Evolutionary conservation across 2,113 vertebrate species (phyloP).

Genomic region (Erinaceus europaeus): DNA sequence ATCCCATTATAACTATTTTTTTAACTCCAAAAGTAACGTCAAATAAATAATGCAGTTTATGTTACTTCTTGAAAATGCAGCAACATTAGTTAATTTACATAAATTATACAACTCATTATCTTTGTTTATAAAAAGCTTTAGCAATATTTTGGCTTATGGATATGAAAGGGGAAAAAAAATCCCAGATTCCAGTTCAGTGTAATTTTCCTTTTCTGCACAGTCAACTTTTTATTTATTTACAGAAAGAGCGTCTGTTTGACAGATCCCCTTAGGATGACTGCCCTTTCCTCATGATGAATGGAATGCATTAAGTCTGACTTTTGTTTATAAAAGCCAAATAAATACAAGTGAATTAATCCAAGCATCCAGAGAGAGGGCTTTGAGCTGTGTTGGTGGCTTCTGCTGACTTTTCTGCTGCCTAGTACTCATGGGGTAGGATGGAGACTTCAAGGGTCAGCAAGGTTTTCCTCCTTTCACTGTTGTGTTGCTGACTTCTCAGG

Average conservation of each 20-base stretch:
- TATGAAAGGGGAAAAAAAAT: conserved; percentile 39
- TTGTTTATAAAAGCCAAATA: conserved; percentile 46
- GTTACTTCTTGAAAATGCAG: conserved; percentile 72
- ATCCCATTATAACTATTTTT: conserved; percentile 75
- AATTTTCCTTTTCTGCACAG: neutral
- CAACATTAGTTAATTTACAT: conserved; percentile 79
- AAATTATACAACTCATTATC: conserved; percentile 84
- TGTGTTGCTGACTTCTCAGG: neutral
- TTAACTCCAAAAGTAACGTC: conserved; percentile 75
- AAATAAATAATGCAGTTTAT: conserved; percentile 80
- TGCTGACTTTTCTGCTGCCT: neutral
- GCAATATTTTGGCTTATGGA: conserved; percentile 75
- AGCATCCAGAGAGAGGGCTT: neutral
- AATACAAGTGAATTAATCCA: conserved; percentile 4
- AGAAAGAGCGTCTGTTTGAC: neutral
- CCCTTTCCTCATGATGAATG: conserved; percentile 52
- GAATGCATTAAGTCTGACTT: conserved; percentile 16
- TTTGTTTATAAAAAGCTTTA: conserved; percentile 79
- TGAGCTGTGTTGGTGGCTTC: fast-evolving
- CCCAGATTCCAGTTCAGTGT: conserved; percentile 30
- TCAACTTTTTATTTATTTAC: conserved; percentile 58
- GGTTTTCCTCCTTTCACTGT: neutral
- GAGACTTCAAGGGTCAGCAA: too few species aligned
- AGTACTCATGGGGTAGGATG: too few species aligned
- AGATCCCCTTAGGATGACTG: neutral